phyloP scores from a whole-genome alignment of 2,797 vertebrate genomes.

The Silurus aristotelis region DNA sequence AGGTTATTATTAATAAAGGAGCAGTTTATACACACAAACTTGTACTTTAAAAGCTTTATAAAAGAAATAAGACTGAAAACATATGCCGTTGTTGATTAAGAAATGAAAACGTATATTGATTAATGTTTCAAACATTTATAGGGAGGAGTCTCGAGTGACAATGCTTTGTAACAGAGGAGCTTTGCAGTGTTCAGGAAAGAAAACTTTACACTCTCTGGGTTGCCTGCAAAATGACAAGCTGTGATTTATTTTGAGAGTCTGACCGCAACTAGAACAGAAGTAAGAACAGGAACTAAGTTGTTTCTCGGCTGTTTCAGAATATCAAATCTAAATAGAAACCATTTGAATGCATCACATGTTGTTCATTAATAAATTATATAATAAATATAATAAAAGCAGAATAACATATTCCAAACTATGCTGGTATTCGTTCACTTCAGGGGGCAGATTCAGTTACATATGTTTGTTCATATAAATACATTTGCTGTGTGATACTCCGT shows the following conservation, averaged over 20 bases:
- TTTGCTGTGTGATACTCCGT: background rate
- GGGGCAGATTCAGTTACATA: background rate
- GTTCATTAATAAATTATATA: background rate
- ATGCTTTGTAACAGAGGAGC: background rate
- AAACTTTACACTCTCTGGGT: background rate
- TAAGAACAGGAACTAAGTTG: background rate
- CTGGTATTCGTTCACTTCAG: background rate
- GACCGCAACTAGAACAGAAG: background rate
- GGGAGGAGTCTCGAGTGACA: background rate
- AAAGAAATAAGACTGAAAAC: background rate
- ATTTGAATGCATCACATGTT: background rate
- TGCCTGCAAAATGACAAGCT: background rate
- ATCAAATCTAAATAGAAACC: background rate
- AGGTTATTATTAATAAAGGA: background rate
- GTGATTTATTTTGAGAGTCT: background rate
- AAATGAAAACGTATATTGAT: background rate
- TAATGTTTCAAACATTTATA: background rate
- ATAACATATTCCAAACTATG: background rate
- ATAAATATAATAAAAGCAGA: background rate
- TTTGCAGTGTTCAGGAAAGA: background rate
- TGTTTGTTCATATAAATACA: background rate
- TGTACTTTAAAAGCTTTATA: background rate
- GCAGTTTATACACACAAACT: background rate
- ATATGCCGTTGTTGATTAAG: background rate
- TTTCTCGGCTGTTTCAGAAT: background rate